These are phyloP conservation scores for Nineta flava DNA, from an alignment of 2,888 invertebrate genomes.

Conservation along the genomic window DNA sequence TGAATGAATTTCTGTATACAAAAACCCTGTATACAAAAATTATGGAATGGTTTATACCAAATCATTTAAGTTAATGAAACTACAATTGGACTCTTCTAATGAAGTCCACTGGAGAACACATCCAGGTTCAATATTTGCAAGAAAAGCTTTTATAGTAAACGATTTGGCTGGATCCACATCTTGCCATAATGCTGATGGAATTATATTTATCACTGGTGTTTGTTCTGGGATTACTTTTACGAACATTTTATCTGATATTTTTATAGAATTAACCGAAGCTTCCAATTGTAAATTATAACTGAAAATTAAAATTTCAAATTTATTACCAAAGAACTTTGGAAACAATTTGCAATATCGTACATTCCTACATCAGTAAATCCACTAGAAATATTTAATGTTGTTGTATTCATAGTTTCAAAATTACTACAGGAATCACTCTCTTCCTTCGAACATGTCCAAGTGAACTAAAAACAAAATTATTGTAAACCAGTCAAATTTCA, in stretches of 20 bases:
- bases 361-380: not conserved
- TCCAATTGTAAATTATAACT: not conserved
- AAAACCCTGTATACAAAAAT: too few relatives aligned
- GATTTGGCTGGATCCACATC: not conserved
- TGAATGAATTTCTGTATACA: too few relatives aligned
- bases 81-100: not conserved
- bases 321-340: not conserved
- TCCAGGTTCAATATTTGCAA: not conserved
- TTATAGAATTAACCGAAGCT: not conserved
- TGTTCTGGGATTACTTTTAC: not conserved
- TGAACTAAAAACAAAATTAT: not conserved
- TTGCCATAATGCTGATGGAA: not conserved
- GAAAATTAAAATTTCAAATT: not conserved
- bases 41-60: too few relatives aligned
- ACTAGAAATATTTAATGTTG: not conserved
- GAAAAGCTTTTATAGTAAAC: not conserved
- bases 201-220: not conserved
- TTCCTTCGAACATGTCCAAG: not conserved
- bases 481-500: too few relatives aligned
- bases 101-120: not conserved
- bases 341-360: not conserved
- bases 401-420: not conserved
- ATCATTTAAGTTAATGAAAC: not conserved
- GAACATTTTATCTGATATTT: not conserved
- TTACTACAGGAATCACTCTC: not conserved